These are phyloP conservation scores for Phasia obesa DNA, from an alignment of 2,888 invertebrate genomes.

Conservation along the genomic window DNA sequence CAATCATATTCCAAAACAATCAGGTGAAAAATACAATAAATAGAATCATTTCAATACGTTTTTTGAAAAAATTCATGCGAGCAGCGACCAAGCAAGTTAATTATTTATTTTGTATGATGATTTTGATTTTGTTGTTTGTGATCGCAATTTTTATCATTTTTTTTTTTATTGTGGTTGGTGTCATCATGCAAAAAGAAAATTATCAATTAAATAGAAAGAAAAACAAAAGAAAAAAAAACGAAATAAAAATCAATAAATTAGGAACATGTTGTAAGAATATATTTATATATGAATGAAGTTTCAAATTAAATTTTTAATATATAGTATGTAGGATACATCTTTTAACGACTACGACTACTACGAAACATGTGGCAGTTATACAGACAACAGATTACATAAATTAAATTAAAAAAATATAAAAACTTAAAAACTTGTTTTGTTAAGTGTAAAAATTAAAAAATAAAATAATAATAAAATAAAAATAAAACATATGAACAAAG, in stretches of 20 bases:
- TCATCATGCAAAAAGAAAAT: constrained; percentile 70
- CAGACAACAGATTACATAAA: constrained; percentile 71
- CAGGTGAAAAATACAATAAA: constrained; percentile 60
- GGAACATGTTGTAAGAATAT: constrained; percentile 24
- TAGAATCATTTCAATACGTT: constrained; percentile 37
- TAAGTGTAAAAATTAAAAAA: constrained; percentile 4
- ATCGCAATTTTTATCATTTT: constrained; percentile 50
- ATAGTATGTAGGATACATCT: constrained; percentile 37
- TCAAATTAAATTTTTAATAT: not conserved
- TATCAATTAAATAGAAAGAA: constrained; percentile 65
- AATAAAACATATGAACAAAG: constrained; percentile 14
- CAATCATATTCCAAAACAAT: constrained; percentile 64
- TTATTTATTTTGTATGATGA: constrained; percentile 60
- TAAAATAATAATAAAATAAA: constrained; percentile 28
- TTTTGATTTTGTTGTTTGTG: constrained; percentile 59
- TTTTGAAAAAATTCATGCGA: constrained; percentile 59
- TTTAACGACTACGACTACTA: constrained; percentile 40
- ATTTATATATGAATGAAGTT: constrained; percentile 4
- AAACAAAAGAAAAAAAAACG: constrained; percentile 47
- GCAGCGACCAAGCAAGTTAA: constrained; percentile 68
- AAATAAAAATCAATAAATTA: constrained; percentile 61
- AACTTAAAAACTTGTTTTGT: not conserved
- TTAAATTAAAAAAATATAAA: not conserved
- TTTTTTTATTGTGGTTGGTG: constrained; percentile 62
- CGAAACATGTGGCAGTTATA: constrained; percentile 60